Base-by-base conservation (phyloP, 1,140 invertebrate genomes). In the Geopemphigus sp. region DNA sequence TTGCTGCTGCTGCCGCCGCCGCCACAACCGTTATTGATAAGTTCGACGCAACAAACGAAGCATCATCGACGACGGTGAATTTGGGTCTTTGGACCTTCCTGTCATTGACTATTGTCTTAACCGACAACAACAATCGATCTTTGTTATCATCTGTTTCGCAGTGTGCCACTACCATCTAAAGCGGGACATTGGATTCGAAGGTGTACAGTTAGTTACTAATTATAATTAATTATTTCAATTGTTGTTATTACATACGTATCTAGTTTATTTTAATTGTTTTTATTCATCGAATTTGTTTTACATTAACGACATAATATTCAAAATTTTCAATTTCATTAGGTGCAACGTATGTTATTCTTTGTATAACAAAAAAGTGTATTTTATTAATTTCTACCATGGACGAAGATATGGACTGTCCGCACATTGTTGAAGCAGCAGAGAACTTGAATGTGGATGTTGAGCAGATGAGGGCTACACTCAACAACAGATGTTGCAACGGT, bases 401-500 rank as follows among this genome's bases (percentile, higher is more conserved):
- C 5, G 68, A 72, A 24, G 74, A 78, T 29, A 56, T 26, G 11
- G 74, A 78, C 14, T 78, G 74, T 19, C 22, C 39, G 1, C 74
- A 78, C 15, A 47, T 78, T n/a, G n/a, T 6, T 1, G 74, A 78
- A 24, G 74, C 57, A 1, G 74, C 39, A 14, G n/a, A 47, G 14
- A 61, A 78, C 1, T 2, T 78, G 3, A 59, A 78, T 19, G 59
- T 78, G 14, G 57, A 78, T 19, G 74, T 63, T 0, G 56, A 78
- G 1, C 26, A 78, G 22, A 78, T 78, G 11, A 78, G 57, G 17
- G 56, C 15, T 22, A 78, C 74, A 5, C 56, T 78, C 14, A 78
- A 78, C 22, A 78, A 78, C 8, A 78, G 74, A 32, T 63, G 74
- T 78, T 78, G 74, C 22, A 78, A 61, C 26, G 57, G 74, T 78